Evolutionary conservation across 2,113 vertebrate species (phyloP), one percentile per base, ranked within the genome.

Genomic region (Eurypyga helias): DNA sequence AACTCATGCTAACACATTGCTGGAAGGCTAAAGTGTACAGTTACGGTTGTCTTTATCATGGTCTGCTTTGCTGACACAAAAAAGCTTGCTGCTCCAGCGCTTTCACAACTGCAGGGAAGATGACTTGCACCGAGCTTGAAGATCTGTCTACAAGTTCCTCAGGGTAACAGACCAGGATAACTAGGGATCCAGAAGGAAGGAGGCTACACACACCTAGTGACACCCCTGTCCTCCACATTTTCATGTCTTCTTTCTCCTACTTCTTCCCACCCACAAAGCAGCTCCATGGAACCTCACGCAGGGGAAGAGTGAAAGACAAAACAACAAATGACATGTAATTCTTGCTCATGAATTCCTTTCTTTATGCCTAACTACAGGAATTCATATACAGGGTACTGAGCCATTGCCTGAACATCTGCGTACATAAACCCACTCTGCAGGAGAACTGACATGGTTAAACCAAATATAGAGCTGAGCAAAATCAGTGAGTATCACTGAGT

Each of bases 401-500:
- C 57, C 57, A 55, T 11, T 76, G 41, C 51, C 52, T 64, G 41
- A 73, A 69, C 34, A 57, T 25, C 10, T 58, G 16, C n/a, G 25
- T 70, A 7, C 7, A 20, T 19, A 65, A 81, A 90, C n/a, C 26
- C 24, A 12, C 20, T 23, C 13, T 46, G 36, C n/a, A 23, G 33
- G 16, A 84, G 60, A 73, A 43, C 9, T 18, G 46, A 54, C n/a
- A n/a, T 25, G 5, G 45, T n/a, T 49, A 60, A 51, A 21, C 1
- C 12, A 48, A 51, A 61, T 65, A n/a, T 24, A 61, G 17, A 73
- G 36, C 26, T 18, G 11, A 48, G 18, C 8, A 80, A 89, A 87
- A 24, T 60, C 43, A 3, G 2, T 0, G 0, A 61, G 14, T 38
- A 66, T 7, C 26, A 41, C 3, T 1, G 2, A 73, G 48, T 36